Base-by-base conservation (phyloP, 2,797 vertebrate species). In the Microtus californicus region DNA sequence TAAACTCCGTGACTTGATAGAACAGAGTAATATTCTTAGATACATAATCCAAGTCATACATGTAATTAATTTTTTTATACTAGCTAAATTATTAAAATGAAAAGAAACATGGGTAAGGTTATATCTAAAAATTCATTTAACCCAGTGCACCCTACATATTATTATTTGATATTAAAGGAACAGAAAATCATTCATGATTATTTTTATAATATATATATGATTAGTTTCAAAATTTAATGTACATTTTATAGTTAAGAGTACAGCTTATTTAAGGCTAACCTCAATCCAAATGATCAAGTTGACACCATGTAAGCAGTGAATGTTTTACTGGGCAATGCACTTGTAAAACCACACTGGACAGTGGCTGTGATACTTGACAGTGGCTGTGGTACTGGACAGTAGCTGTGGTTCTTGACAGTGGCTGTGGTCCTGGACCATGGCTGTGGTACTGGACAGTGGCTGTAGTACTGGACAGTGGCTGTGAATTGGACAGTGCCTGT, bases 81-180 rank as follows among this genome's bases (percentile, higher is more conserved):
- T 69, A 90, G 15, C 3, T 37, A 76, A 14, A 37, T 67, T 93
- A 88, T 65, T 67, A 65, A 91, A 95, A 79, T 54, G n/a, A 54
- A 69, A 65, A 87, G 61, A 76, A 7, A 43, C 11, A 76, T 12
- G 1, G 31, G 27, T 59, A 6, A 45, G 34, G 5, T 56, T 90
- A 78, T 78, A 43, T 2, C 80, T 91, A 89, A 59, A 65, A 51
- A 93, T 74, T 78, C 29, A 45, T 59, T 90, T 73, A 67, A 87
- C 15, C 31, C 6, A 73, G 59, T 29, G 29, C 45, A 87, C 15
- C 5, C 11, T 83, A 65, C 65, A 86, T 91, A 59, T 56, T 71
- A 71, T 61, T 2, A 71, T 87, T 90, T 90, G 45, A 85, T 51
- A 78, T 81, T 71, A 77, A 90, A 94, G 23, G 8, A 86, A 82